A percentile compares a stretch with the other conserved stretches of the same genome.
Evolutionary conservation across 2,888 invertebrate genomes (phyloP).

Genomic region (Synergus gifuensis): DNA sequence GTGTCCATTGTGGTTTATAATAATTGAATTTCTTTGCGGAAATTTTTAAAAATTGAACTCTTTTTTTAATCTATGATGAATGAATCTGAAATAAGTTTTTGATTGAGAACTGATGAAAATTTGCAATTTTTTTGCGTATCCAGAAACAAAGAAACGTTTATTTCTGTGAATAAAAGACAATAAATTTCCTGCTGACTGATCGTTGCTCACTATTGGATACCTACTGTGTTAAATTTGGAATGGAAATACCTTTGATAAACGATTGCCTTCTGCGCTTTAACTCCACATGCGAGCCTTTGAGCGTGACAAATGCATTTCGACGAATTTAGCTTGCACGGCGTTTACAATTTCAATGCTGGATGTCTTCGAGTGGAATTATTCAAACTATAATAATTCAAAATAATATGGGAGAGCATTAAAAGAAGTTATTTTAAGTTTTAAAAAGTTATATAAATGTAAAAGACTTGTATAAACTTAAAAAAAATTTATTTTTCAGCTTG

Average conservation of each 20-base stretch:
- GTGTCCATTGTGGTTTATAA: too few species aligned
- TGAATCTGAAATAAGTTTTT: not conserved
- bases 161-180: conserved; percentile 15
- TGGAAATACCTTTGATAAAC: conserved; percentile 42
- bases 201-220: conserved; percentile 23
- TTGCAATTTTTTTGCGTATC: not conserved
- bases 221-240: conserved; percentile 29
- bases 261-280: conserved; percentile 40
- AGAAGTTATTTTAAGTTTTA: not conserved
- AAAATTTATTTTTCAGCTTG: not conserved
- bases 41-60: too few species aligned
- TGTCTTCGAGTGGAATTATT: conserved; percentile 38
- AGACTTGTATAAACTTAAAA: too few species aligned
- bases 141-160: not conserved
- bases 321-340: conserved; percentile 38
- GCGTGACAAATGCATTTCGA: conserved; percentile 41
- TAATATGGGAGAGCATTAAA: not conserved
- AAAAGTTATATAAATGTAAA: not conserved
- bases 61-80: too few species aligned
- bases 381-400: conserved; percentile 19
- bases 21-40: too few species aligned
- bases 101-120: not conserved
- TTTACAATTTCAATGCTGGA: conserved; percentile 37
- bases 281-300: conserved; percentile 39
- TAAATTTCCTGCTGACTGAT: conserved; percentile 21